phyloP scores from a whole-genome alignment of 2,797 vertebrate genomes.

The Urophycis tenuis region DNA sequence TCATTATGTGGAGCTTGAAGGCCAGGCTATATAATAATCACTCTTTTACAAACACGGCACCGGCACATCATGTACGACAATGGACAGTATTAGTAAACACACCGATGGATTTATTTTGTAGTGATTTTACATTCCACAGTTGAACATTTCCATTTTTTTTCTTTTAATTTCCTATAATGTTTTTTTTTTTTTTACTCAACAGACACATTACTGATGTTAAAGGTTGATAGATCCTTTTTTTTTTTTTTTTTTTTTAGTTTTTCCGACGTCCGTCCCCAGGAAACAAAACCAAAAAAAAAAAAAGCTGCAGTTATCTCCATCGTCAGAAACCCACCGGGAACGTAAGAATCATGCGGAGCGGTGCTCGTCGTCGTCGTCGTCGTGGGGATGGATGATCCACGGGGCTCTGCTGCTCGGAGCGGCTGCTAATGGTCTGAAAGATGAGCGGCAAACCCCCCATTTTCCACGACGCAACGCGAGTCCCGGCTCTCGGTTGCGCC shows the following conservation, averaged over 20 bases:
- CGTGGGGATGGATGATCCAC: not conserved
- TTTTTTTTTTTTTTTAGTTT: constrained; percentile 8
- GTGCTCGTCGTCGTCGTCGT: not conserved
- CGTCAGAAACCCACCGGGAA: constrained; percentile 2
- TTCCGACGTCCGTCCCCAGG: constrained; percentile 41
- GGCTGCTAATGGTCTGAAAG: not conserved
- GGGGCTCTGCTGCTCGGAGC: not conserved
- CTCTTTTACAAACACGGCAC: not conserved
- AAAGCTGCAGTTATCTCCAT: constrained; percentile 54
- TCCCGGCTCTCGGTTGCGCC: no score
- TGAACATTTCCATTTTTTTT: constrained; percentile 61
- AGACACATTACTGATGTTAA: constrained; percentile 68
- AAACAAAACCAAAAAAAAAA: constrained; percentile 38
- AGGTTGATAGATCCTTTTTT: constrained; percentile 46
- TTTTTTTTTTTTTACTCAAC: constrained; percentile 55
- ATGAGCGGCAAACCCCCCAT: not conserved
- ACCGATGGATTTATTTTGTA: constrained; percentile 68
- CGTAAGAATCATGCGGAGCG: not conserved
- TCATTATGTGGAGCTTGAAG: no score
- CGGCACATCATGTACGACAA: constrained; percentile 21
- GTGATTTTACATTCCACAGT: constrained; percentile 73
- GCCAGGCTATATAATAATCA: not conserved
- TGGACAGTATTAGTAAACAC: constrained; percentile 57
- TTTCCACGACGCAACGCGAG: no score
- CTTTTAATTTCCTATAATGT: constrained; percentile 39